Percentiles rank a stretch among this genome's conserved stretches.
Conservation (phyloP, 2,113 vertebrate genomes). For the Rutilus rutilus region DNA sequence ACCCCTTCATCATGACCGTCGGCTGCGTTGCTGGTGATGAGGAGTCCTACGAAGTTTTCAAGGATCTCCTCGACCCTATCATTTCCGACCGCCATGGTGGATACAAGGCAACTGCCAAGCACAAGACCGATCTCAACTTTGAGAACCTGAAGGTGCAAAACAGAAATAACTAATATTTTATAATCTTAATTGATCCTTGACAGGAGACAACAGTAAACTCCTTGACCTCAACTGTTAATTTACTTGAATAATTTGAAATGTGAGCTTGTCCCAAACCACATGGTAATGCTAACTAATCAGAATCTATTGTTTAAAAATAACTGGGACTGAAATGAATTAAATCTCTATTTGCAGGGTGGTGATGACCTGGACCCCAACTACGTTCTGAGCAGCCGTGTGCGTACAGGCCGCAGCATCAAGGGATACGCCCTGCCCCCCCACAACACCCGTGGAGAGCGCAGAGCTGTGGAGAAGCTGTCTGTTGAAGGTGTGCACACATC, state of each 20-base stretch:
- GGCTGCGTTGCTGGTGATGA: slow-evolving; percentile 93
- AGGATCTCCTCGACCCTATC: slow-evolving; percentile 87
- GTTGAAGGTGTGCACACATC: slow-evolving; percentile 76
- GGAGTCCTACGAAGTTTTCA: slow-evolving; percentile 88
- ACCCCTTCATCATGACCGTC: slow-evolving; percentile 97
- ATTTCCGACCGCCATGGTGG: slow-evolving; percentile 90
- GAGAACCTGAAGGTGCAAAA: slow-evolving; percentile 89
- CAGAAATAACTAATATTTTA: not conserved
- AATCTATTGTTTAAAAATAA: slow-evolving; percentile 6
- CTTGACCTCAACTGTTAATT: not conserved
- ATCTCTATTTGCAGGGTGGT: slow-evolving; percentile 78
- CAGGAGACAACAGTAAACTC: too few relatives aligned
- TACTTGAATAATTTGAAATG: not conserved
- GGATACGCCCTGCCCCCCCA: slow-evolving; percentile 90
- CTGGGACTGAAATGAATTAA: not conserved
- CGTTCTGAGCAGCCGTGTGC: slow-evolving; percentile 89
- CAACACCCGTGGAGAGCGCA: slow-evolving; percentile 91
- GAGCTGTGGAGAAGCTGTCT: slow-evolving; percentile 83
- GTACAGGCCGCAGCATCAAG: slow-evolving; percentile 94
- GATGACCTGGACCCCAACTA: slow-evolving; percentile 92
- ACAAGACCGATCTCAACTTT: slow-evolving; percentile 92
- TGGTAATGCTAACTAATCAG: not conserved
- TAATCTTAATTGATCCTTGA: not conserved
- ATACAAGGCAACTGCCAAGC: slow-evolving; percentile 91
- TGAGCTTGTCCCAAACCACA: not conserved